phyloP scores from a whole-genome alignment of 1,140 invertebrate genomes.

The Popillia japonica region DNA sequence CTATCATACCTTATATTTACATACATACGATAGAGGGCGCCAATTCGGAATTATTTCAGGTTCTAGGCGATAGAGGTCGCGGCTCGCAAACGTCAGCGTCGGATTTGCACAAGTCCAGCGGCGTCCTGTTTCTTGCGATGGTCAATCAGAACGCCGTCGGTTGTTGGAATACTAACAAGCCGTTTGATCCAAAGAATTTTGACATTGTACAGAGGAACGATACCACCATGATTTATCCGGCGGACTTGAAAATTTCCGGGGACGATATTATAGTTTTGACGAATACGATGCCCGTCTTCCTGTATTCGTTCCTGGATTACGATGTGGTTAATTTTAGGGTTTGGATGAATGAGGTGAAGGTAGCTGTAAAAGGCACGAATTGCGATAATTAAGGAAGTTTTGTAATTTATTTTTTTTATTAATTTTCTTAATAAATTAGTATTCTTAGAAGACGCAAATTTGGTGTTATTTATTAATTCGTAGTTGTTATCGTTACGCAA shows the following conservation, averaged over 20 bases:
- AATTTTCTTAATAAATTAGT: too few relatives aligned
- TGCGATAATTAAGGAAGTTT: conserved; percentile 43
- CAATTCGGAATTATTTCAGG: neutral
- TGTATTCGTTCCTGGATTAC: conserved; percentile 66
- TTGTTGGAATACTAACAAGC: conserved; percentile 73
- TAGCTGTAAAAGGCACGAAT: conserved; percentile 51
- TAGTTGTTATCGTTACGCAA: too few relatives aligned
- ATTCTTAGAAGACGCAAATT: too few relatives aligned
- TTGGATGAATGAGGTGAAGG: conserved; percentile 57
- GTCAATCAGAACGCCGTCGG: conserved; percentile 72
- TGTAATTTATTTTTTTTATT: too few relatives aligned
- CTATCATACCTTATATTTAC: too few relatives aligned
- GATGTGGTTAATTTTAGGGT: conserved; percentile 68
- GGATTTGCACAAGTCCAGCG: conserved; percentile 63
- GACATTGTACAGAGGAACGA: conserved; percentile 68
- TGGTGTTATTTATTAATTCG: too few relatives aligned
- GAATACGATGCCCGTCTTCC: conserved; percentile 68
- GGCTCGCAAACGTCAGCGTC: conserved; percentile 70
- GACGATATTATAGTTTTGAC: conserved; percentile 69
- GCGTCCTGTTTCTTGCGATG: conserved; percentile 71
- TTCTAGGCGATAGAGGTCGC: conserved; percentile 62
- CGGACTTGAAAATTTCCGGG: conserved; percentile 60
- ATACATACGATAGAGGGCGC: too few relatives aligned
- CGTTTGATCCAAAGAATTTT: conserved; percentile 65
- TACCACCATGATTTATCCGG: conserved; percentile 72